A percentile compares a stretch with the other conserved stretches of the same genome.
These are phyloP conservation scores for Ophion slaviceki DNA, from an alignment of 2,888 invertebrate genomes.

Conservation along the genomic window DNA sequence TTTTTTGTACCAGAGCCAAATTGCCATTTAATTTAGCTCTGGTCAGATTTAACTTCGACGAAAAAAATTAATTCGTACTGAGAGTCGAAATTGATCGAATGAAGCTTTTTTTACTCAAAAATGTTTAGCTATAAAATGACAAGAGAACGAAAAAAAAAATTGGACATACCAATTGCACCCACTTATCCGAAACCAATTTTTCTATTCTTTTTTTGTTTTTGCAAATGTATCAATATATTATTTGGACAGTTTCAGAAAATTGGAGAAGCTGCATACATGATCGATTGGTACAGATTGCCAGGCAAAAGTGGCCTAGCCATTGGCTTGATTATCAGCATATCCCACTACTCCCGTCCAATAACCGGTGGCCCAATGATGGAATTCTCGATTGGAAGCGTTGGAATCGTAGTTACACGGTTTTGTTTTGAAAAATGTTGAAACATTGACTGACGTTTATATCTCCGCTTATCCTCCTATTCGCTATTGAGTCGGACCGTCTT, in stretches of 20 bases:
- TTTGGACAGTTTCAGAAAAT: conserved; percentile 55
- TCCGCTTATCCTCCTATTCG: too few species aligned
- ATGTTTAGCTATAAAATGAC: not conserved
- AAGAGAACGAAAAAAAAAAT: not conserved
- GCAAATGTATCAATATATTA: not conserved
- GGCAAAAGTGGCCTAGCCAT: conserved; percentile 48
- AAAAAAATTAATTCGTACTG: too few species aligned
- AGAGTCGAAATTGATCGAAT: too few species aligned
- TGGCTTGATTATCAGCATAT: conserved; percentile 61
- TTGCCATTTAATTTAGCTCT: too few species aligned
- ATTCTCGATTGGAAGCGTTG: conserved; percentile 63
- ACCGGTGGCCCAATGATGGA: conserved; percentile 68
- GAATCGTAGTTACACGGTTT: conserved; percentile 56
- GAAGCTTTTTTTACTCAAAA: not conserved
- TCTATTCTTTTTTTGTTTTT: not conserved
- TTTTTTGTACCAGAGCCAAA: not conserved
- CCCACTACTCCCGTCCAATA: conserved; percentile 56
- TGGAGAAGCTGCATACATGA: conserved; percentile 56
- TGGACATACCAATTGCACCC: not conserved
- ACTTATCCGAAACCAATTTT: not conserved
- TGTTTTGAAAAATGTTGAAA: not conserved
- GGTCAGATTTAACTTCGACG: too few species aligned
- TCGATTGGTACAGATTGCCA: conserved; percentile 68
- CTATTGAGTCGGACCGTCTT: too few species aligned
- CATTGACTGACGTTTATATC: not conserved